Conservation (phyloP, 2,888 invertebrate genomes). For the Platycheirus rosarum region DNA sequence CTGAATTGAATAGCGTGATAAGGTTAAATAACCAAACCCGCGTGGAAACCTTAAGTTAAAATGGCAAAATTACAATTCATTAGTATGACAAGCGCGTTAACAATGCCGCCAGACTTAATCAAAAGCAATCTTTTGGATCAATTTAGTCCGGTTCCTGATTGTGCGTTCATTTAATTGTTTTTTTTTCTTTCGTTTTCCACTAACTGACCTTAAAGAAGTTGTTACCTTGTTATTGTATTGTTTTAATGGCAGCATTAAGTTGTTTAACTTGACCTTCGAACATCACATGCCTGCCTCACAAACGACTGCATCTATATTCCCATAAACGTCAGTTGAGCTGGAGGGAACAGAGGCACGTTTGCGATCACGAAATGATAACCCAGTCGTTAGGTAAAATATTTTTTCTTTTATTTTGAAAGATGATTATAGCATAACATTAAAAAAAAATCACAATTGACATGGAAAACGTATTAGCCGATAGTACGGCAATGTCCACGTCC, state of each 20-base stretch:
- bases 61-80: background rate
- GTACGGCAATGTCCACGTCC: slow-evolving; percentile 58
- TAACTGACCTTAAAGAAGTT: slow-evolving; percentile 21
- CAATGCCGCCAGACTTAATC: background rate
- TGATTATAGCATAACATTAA: slow-evolving; percentile 22
- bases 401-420: slow-evolving; percentile 10
- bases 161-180: background rate
- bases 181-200: background rate
- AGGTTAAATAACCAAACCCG: background rate
- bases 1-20: background rate
- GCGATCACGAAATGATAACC: slow-evolving; percentile 45
- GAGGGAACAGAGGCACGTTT: background rate
- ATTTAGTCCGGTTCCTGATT: background rate
- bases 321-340: background rate
- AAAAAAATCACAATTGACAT: slow-evolving; percentile 23
- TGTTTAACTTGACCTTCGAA: slow-evolving; percentile 22
- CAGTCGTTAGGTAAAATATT: slow-evolving; percentile 12
- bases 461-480: slow-evolving; percentile 21
- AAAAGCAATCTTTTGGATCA: background rate
- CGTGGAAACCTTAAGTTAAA: too few species aligned
- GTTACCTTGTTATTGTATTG: background rate
- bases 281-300: slow-evolving; percentile 40
- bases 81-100: slow-evolving; percentile 13
- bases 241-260: slow-evolving; percentile 1
- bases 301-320: background rate